phyloP scores from a whole-genome alignment of 2,797 vertebrate species.

The Sciaenops ocellatus region DNA sequence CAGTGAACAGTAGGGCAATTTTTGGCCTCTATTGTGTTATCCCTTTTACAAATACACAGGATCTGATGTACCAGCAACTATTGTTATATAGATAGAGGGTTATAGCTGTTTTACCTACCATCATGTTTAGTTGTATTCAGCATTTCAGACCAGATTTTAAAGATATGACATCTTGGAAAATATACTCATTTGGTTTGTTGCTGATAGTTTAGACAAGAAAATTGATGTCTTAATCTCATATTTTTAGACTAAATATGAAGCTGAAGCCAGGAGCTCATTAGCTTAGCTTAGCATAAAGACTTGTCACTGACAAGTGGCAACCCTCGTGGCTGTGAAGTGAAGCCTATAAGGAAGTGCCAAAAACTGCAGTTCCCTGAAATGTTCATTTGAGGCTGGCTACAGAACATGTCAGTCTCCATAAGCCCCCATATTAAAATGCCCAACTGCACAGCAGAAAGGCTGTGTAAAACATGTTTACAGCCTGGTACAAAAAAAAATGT shows the following conservation, averaged over 20 bases:
- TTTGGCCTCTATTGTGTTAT: slow-evolving; percentile 37
- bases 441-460: no score
- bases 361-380: no score
- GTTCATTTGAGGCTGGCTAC: no score
- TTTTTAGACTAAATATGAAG: background rate
- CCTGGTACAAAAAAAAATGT: no score
- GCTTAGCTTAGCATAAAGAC: background rate
- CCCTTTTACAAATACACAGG: slow-evolving; percentile 33
- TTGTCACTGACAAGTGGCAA: background rate
- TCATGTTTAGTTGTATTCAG: background rate
- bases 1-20: slow-evolving; percentile 32
- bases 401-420: no score
- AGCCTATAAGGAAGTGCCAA: no score
- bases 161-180: background rate
- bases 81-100: background rate
- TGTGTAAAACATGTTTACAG: no score
- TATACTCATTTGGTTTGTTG: background rate
- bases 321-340: no score
- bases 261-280: background rate
- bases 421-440: no score
- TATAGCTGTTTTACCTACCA: background rate
- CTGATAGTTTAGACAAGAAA: background rate
- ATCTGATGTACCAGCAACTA: slow-evolving; percentile 18
- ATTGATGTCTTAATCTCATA: background rate
- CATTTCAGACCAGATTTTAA: background rate